These are phyloP conservation scores for Periophthalmus magnuspinnatus DNA, from an alignment of 2,797 vertebrate species.

Conservation along the genomic window DNA sequence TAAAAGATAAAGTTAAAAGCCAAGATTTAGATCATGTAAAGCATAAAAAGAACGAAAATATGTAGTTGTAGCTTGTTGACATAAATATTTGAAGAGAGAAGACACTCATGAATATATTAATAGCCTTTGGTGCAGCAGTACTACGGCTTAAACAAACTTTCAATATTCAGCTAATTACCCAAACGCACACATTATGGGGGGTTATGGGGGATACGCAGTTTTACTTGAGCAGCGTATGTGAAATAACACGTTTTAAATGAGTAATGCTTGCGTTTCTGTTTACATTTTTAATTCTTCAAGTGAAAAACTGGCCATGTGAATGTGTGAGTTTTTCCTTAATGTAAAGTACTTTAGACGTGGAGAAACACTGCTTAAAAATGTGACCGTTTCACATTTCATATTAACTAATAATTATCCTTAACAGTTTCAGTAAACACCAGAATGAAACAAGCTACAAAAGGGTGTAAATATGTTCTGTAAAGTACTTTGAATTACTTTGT, in stretches of 20 bases:
- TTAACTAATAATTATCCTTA: not conserved
- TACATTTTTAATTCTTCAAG: not conserved
- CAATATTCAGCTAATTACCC: slow-evolving; percentile 13
- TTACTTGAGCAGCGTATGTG: not conserved
- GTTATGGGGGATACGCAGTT: not conserved
- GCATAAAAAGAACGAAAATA: not conserved
- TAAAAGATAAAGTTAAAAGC: not conserved
- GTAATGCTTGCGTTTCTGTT: not conserved
- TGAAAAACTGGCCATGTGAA: not conserved
- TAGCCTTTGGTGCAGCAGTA: slow-evolving; percentile 6
- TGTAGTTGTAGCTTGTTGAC: slow-evolving; percentile 40
- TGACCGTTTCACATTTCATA: no score
- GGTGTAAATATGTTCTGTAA: no score
- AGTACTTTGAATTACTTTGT: no score
- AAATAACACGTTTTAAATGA: not conserved
- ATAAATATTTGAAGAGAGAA: slow-evolving; percentile 46
- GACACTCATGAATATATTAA: slow-evolving; percentile 50
- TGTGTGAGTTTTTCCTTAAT: no score
- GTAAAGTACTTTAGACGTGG: no score
- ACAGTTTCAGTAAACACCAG: not conserved
- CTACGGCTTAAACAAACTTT: slow-evolving; percentile 17
- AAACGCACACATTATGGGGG: no score
- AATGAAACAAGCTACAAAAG: not conserved
- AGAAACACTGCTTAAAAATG: no score
- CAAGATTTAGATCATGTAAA: not conserved